Evolutionary conservation across 2,888 invertebrate species (phyloP).

Genomic region (Scrobipalpa costella): DNA sequence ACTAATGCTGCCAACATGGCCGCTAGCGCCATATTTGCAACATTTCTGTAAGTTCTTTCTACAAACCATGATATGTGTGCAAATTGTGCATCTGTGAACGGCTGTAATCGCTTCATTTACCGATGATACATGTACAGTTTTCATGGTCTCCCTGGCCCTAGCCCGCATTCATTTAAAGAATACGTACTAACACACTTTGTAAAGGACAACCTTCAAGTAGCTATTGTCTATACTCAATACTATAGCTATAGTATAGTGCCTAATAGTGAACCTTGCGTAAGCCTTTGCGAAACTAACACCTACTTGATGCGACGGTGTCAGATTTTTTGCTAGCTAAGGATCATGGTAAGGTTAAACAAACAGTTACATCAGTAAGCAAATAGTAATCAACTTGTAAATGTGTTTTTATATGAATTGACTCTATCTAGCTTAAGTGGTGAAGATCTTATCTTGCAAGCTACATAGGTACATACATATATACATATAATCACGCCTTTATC

Average conservation of each 20-base stretch:
- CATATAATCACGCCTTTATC: too few species aligned
- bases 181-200: constrained; percentile 67
- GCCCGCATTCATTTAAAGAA: too few species aligned
- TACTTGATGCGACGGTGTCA: constrained; percentile 11
- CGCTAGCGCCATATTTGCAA: too few species aligned
- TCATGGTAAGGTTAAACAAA: not conserved
- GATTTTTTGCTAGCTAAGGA: not conserved
- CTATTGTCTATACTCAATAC: constrained; percentile 53
- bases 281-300: constrained; percentile 27
- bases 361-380: constrained; percentile 10
- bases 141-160: too few species aligned
- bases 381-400: not conserved
- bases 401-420: not conserved
- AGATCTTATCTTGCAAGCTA: not conserved
- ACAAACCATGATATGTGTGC: too few species aligned
- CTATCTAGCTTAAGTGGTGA: not conserved
- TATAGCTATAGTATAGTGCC: constrained; percentile 34
- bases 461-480: too few species aligned
- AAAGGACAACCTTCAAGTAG: constrained; percentile 64
- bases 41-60: too few species aligned
- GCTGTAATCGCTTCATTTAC: too few species aligned
- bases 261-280: constrained; percentile 30
- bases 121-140: too few species aligned
- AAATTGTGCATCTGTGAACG: too few species aligned
- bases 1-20: too few species aligned